Conservation (phyloP, 2,113 vertebrate genomes). For the Tragelaphus imberbis region DNA sequence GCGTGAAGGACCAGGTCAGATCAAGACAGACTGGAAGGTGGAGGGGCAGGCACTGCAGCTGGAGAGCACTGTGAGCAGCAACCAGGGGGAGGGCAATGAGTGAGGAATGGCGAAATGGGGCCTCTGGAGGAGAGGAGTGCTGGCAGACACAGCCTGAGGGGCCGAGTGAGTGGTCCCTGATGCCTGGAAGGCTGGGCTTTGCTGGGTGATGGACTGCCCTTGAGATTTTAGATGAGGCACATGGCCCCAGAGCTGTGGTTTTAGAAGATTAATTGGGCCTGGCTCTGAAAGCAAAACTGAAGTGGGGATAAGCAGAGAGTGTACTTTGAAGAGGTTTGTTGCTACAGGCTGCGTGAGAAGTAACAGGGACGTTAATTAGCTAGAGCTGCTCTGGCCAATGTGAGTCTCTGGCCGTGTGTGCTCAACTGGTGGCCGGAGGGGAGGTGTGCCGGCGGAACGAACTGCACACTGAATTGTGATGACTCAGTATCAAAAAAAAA, state of each 20-base stretch:
- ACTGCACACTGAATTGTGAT: neutral
- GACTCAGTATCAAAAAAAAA: neutral
- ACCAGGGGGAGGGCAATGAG: neutral
- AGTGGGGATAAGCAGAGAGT: neutral
- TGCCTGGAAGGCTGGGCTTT: neutral
- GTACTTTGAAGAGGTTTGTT: neutral
- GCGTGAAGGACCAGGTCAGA: neutral
- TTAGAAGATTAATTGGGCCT: neutral
- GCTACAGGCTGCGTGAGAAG: neutral
- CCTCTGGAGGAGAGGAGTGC: no score
- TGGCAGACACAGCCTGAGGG: neutral
- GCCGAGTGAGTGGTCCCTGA: neutral
- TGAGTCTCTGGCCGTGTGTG: neutral
- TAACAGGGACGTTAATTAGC: neutral
- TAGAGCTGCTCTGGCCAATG: neutral
- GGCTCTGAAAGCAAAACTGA: neutral
- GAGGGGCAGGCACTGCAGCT: neutral
- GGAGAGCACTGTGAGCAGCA: neutral
- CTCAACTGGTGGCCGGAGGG: fast-evolving
- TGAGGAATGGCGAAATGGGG: neutral
- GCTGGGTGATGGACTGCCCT: neutral
- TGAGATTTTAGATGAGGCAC: neutral
- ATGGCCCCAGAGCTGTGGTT: neutral
- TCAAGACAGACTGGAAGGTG: neutral
- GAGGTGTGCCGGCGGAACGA: neutral